A percentile compares a stretch with the other conserved stretches of the same genome.
These are phyloP conservation scores for Limonius californicus DNA, from an alignment of 1,140 invertebrate species.

Conservation along the genomic window DNA sequence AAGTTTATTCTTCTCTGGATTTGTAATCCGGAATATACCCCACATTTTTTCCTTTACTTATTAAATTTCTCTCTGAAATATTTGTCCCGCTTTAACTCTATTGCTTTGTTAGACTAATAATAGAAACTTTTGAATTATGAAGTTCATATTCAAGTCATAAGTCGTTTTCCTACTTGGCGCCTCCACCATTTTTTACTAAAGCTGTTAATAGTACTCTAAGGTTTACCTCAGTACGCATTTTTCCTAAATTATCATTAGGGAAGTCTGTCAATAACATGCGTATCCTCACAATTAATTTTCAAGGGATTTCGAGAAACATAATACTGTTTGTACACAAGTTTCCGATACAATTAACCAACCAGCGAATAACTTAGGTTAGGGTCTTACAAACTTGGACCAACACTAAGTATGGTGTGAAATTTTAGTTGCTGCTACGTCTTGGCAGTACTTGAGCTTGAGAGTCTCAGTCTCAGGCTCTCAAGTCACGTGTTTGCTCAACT, in stretches of 20 bases:
- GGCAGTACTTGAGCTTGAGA: not conserved
- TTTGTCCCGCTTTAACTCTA: too few relatives aligned
- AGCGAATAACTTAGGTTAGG: not conserved
- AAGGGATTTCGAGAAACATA: not conserved
- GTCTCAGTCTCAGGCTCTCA: not conserved
- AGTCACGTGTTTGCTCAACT: conserved; percentile 13
- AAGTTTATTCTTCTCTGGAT: conserved; percentile 9
- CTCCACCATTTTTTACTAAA: not conserved
- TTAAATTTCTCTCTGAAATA: not conserved
- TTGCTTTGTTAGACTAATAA: too few relatives aligned
- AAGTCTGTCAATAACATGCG: too few relatives aligned
- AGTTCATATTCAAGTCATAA: too few relatives aligned
- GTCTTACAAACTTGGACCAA: conserved; percentile 4
- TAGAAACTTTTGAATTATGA: too few relatives aligned
- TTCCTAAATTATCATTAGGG: not conserved
- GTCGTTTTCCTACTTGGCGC: not conserved
- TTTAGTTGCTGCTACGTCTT: conserved; percentile 1
- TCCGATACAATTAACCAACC: conserved; percentile 7
- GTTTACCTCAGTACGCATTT: too few relatives aligned
- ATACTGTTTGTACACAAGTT: conserved; percentile 2
- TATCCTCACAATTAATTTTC: too few relatives aligned
- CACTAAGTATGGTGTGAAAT: conserved; percentile 10
- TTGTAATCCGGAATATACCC: conserved; percentile 7
- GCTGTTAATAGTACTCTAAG: not conserved
- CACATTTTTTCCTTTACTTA: not conserved